Conservation (phyloP, 2,113 vertebrate genomes). For the Sorex araneus region DNA sequence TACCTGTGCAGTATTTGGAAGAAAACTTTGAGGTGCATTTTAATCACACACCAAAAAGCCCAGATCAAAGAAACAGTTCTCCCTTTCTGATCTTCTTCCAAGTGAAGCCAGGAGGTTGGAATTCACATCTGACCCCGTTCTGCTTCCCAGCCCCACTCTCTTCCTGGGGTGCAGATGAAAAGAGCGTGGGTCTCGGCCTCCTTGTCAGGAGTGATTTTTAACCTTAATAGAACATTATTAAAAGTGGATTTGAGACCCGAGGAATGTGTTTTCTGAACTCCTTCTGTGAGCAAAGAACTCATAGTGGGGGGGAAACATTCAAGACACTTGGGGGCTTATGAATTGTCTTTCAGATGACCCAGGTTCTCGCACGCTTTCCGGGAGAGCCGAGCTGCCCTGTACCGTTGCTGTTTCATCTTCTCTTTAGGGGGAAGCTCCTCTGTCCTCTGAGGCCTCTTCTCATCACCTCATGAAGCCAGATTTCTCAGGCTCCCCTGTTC, state of each 20-base stretch:
- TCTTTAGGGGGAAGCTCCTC: neutral
- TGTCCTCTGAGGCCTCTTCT: neutral
- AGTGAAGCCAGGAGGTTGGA: slow-evolving; percentile 76
- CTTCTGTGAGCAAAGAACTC: slow-evolving; percentile 67
- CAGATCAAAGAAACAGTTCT: slow-evolving; percentile 78
- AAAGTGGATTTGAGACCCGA: slow-evolving; percentile 74
- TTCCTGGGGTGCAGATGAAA: slow-evolving; percentile 83
- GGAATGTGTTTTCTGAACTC: slow-evolving; percentile 79
- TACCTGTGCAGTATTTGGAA: slow-evolving; percentile 69
- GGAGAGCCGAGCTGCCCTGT: neutral
- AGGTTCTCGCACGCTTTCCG: slow-evolving; percentile 6
- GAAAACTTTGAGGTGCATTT: slow-evolving; percentile 78
- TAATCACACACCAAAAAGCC: slow-evolving; percentile 65
- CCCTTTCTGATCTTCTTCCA: slow-evolving; percentile 83
- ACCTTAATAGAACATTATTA: slow-evolving; percentile 77
- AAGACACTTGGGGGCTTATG: slow-evolving; percentile 9
- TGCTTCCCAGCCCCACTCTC: slow-evolving; percentile 59
- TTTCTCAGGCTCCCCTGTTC: neutral
- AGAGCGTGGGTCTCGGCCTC: slow-evolving; percentile 65
- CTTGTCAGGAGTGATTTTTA: slow-evolving; percentile 80
- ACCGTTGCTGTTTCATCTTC: neutral
- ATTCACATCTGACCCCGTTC: slow-evolving; percentile 78
- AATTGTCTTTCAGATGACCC: slow-evolving; percentile 19
- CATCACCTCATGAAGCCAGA: no score
- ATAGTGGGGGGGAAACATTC: neutral